phyloP scores from a whole-genome alignment of 2,888 invertebrate species.

The Agrotis exclamationis region DNA sequence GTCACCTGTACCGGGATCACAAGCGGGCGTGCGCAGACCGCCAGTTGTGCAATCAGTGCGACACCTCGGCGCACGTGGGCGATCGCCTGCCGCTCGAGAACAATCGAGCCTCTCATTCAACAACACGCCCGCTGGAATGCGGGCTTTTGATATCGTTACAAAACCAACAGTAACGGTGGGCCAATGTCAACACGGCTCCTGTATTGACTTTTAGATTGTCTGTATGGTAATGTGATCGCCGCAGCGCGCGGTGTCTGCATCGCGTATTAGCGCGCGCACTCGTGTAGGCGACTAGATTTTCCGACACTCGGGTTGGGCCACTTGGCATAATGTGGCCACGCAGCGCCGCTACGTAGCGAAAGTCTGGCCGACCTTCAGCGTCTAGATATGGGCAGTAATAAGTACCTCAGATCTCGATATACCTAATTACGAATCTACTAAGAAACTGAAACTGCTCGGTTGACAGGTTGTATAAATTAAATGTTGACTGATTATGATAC shows the following conservation, averaged over 20 bases:
- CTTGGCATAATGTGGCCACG: slow-evolving; percentile 79
- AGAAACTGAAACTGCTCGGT: slow-evolving; percentile 60
- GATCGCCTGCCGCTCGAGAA: slow-evolving; percentile 77
- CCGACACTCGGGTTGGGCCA: slow-evolving; percentile 82
- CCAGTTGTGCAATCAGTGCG: slow-evolving; percentile 82
- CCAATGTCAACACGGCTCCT: slow-evolving; percentile 89
- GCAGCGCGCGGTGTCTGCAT: slow-evolving; percentile 70
- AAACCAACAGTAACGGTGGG: slow-evolving; percentile 85
- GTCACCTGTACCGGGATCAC: slow-evolving; percentile 79
- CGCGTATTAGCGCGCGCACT: slow-evolving; percentile 74
- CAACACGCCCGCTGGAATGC: slow-evolving; percentile 84
- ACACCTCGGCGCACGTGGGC: slow-evolving; percentile 80
- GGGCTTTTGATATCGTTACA: slow-evolving; percentile 87
- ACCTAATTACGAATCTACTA: slow-evolving; percentile 81
- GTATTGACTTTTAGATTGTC: slow-evolving; percentile 79
- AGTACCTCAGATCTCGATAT: slow-evolving; percentile 80
- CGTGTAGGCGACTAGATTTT: slow-evolving; percentile 88
- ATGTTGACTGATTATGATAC: slow-evolving; percentile 66
- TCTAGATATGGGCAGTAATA: slow-evolving; percentile 86
- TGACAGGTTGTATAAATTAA: slow-evolving; percentile 61
- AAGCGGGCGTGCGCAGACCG: slow-evolving; percentile 55
- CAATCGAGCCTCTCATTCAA: slow-evolving; percentile 84
- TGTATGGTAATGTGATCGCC: slow-evolving; percentile 82
- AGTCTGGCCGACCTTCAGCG: slow-evolving; percentile 89
- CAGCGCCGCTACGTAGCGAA: slow-evolving; percentile 82